phyloP scores from a whole-genome alignment of 2,797 vertebrate genomes.

The Taenioides sp. region DNA sequence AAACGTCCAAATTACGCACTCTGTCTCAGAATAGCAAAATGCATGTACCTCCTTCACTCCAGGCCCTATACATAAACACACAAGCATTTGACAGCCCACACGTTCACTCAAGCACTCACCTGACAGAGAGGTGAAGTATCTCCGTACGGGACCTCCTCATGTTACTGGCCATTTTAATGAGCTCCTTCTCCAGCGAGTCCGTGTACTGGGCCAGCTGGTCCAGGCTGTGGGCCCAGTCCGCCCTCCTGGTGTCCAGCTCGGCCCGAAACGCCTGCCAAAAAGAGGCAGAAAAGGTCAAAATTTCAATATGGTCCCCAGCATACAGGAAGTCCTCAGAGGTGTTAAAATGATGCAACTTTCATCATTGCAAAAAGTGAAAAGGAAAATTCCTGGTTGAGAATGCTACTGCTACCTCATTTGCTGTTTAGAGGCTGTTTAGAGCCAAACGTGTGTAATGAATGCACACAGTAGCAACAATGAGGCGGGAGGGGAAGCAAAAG shows the following conservation, averaged over 20 bases:
- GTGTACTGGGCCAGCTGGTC: constrained; percentile 82
- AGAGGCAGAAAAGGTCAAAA: constrained; percentile 39
- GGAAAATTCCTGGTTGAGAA: constrained; percentile 13
- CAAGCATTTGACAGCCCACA: constrained; percentile 11
- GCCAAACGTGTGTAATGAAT: constrained; percentile 71
- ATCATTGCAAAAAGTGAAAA: constrained; percentile 16
- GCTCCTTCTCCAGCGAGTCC: constrained; percentile 83
- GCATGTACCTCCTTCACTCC: constrained; percentile 12
- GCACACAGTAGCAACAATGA: constrained; percentile 64
- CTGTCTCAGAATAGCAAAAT: constrained; percentile 17
- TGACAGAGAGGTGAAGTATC: constrained; percentile 83
- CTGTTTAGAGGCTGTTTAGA: constrained; percentile 66
- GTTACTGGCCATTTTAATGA: constrained; percentile 82
- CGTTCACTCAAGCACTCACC: constrained; percentile 70
- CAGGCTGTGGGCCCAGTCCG: constrained; percentile 79
- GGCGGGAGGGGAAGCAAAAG: constrained; percentile 28
- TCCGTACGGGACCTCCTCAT: constrained; percentile 84
- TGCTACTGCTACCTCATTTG: constrained; percentile 54
- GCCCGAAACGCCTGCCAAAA: constrained; percentile 60
- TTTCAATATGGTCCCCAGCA: constrained; percentile 21
- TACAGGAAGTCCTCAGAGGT: constrained; percentile 1
- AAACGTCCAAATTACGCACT: constrained; percentile 11
- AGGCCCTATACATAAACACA: constrained; percentile 12
- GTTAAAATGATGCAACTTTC: constrained; percentile 27
- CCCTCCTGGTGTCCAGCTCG: constrained; percentile 74